These are phyloP conservation scores for Nebria ingens DNA, from an alignment of 1,140 invertebrate species.

Conservation along the genomic window DNA sequence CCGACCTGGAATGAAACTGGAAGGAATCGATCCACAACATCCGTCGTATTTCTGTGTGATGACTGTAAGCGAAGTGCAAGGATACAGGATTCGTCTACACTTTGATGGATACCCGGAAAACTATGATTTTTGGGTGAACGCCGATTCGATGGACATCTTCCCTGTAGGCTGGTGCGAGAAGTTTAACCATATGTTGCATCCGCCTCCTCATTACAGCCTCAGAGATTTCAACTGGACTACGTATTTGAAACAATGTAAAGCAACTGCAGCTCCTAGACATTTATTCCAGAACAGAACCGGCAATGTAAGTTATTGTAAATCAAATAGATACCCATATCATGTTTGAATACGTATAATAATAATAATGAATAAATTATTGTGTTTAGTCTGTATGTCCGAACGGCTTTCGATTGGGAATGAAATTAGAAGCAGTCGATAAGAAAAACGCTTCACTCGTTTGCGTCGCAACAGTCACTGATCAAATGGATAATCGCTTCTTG, in stretches of 20 bases:
- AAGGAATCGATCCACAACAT: slow-evolving; percentile 88
- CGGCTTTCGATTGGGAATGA: slow-evolving; percentile 79
- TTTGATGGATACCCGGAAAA: slow-evolving; percentile 86
- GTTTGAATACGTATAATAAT: too few species aligned
- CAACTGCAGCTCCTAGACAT: slow-evolving; percentile 64
- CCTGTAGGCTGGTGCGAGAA: slow-evolving; percentile 88
- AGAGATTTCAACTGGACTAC: slow-evolving; percentile 70
- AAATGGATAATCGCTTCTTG: slow-evolving; percentile 74
- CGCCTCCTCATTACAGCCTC: slow-evolving; percentile 56
- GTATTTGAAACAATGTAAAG: slow-evolving; percentile 70
- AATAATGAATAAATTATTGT: slow-evolving; percentile 12
- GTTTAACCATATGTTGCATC: slow-evolving; percentile 59
- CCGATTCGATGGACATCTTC: slow-evolving; percentile 83
- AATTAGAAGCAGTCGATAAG: slow-evolving; percentile 88
- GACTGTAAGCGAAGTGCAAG: slow-evolving; percentile 71
- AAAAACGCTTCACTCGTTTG: slow-evolving; percentile 78
- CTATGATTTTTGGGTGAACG: slow-evolving; percentile 92
- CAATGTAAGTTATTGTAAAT: slow-evolving; percentile 37
- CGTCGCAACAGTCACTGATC: slow-evolving; percentile 78
- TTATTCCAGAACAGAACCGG: slow-evolving; percentile 56
- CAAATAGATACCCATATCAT: neutral
- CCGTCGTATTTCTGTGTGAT: slow-evolving; percentile 82
- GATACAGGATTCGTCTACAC: slow-evolving; percentile 74
- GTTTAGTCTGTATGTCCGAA: slow-evolving; percentile 57
- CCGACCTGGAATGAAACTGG: slow-evolving; percentile 80